Evolutionary conservation across 2,113 vertebrate species (phyloP).

Genomic region (Spea bombifrons): DNA sequence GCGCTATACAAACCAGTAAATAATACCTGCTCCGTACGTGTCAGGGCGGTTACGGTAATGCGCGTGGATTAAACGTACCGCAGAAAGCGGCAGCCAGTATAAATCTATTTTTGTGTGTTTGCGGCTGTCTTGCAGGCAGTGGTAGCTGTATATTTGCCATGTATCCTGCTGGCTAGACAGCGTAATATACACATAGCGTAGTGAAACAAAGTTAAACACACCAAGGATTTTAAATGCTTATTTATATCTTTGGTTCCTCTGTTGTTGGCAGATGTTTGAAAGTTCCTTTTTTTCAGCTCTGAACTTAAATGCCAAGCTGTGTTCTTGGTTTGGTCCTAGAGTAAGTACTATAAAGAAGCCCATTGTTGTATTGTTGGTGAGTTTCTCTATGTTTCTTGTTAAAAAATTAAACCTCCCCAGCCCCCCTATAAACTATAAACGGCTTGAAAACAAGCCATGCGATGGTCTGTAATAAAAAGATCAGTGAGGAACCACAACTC

Average conservation of each 20-base stretch:
- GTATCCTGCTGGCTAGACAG: conserved; percentile 34
- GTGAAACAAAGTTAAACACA: conserved; percentile 20
- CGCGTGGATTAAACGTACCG: no score
- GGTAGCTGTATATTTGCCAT: conserved; percentile 12
- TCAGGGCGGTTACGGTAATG: no score
- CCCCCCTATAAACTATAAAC: neutral
- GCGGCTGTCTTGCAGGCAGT: neutral
- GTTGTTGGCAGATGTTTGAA: conserved; percentile 38
- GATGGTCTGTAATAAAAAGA: no score
- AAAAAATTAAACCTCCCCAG: neutral
- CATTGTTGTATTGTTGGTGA: neutral
- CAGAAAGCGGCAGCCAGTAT: no score
- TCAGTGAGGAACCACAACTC: no score
- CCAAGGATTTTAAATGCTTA: conserved; percentile 37
- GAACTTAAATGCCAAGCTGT: conserved; percentile 11
- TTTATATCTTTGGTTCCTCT: conserved; percentile 17
- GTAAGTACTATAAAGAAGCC: neutral
- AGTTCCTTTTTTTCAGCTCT: conserved; percentile 2
- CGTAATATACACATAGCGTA: conserved; percentile 28
- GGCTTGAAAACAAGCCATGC: no score
- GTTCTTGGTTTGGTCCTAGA: conserved; percentile 9
- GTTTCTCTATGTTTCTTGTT: no score
- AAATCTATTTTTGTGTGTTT: conserved; percentile 12
- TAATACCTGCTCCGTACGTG: no score
- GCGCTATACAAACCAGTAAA: no score